phyloP scores from a whole-genome alignment of 2,888 invertebrate species.

The Lycaena phlaeas region DNA sequence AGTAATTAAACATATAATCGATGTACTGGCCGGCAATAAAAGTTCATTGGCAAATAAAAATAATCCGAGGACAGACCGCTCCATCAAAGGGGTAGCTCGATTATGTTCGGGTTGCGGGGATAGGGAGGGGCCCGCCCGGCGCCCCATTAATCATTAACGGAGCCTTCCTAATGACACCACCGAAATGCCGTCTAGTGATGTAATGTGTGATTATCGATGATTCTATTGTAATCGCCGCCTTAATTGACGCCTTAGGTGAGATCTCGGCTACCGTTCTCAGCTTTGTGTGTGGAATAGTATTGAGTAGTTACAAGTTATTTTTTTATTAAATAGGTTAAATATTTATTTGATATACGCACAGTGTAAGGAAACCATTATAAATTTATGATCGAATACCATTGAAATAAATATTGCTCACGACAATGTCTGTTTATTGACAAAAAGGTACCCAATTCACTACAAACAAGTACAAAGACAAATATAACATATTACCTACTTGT shows the following conservation, averaged over 20 bases:
- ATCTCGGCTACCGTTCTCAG: slow-evolving; percentile 23
- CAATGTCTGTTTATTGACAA: no score
- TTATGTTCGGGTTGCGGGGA: slow-evolving; percentile 59
- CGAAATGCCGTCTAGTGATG: slow-evolving; percentile 55
- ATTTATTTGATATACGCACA: no score
- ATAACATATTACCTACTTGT: no score
- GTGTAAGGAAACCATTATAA: no score
- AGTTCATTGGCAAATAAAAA: slow-evolving; percentile 44
- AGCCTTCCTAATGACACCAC: slow-evolving; percentile 69
- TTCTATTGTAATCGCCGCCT: slow-evolving; percentile 22
- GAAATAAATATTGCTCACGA: no score
- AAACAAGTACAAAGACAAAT: no score
- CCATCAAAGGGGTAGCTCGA: slow-evolving; percentile 69
- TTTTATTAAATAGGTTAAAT: no score
- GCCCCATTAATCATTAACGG: slow-evolving; percentile 72
- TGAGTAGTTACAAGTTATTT: not conserved
- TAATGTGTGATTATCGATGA: slow-evolving; percentile 31
- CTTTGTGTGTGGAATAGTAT: not conserved
- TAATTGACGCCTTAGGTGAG: slow-evolving; percentile 23
- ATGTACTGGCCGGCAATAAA: slow-evolving; percentile 26
- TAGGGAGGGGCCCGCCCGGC: slow-evolving; percentile 47
- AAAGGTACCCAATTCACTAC: no score
- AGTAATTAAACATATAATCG: no score
- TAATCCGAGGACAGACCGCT: slow-evolving; percentile 46
- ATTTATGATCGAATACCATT: no score